A percentile compares a stretch with the other conserved stretches of the same genome.
phyloP scores from a whole-genome alignment of 2,113 vertebrate species.

The Phalacrocorax brasilianus region DNA sequence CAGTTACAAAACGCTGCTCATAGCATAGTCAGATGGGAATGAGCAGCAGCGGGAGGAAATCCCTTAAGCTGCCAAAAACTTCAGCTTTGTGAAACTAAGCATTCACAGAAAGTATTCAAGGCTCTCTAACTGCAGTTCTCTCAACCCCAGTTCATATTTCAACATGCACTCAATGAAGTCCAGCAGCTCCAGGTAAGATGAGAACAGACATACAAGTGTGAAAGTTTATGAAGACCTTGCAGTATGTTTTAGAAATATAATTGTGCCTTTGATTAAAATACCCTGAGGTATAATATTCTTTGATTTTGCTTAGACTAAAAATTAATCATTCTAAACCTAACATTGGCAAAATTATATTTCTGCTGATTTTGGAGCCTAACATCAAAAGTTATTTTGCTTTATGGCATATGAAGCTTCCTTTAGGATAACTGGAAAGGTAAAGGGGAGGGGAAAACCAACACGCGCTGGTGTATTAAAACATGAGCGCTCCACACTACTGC shows the following conservation, averaged over 20 bases:
- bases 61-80: conserved; percentile 32
- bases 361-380: neutral
- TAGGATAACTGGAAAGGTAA: neutral
- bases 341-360: neutral
- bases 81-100: neutral
- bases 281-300: neutral
- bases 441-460: neutral
- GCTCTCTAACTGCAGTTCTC: neutral
- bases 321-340: neutral
- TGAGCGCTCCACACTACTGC: neutral
- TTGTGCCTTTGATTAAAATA: neutral
- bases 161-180: neutral
- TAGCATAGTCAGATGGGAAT: neutral
- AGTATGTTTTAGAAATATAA: neutral
- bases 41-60: neutral
- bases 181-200: neutral
- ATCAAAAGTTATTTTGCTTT: neutral
- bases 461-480: neutral
- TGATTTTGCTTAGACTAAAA: neutral
- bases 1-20: neutral
- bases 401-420: neutral
- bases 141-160: conserved; percentile 29
- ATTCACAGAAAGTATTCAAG: neutral
- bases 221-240: neutral
- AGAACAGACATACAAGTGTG: neutral